phyloP scores from a whole-genome alignment of 2,113 vertebrate species.

The Patagioenas fasciata region DNA sequence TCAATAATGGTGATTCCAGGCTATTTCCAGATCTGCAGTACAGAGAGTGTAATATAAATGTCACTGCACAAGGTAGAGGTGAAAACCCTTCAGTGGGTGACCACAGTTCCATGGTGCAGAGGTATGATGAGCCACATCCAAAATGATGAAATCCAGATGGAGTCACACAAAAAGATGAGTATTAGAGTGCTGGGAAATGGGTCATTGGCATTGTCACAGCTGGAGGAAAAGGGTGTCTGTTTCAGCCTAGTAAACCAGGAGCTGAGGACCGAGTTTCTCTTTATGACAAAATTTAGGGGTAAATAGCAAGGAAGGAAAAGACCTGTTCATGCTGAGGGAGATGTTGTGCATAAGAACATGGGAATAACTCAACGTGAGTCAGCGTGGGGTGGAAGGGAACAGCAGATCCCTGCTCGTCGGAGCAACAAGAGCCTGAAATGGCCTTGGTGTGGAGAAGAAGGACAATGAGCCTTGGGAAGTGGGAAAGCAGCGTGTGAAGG shows the following conservation, averaged over 20 bases:
- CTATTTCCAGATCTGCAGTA: neutral
- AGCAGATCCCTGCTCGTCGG: rapidly evolving
- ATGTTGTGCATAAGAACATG: neutral
- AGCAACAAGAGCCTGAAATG: rapidly evolving
- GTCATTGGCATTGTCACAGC: neutral
- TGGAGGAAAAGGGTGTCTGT: neutral
- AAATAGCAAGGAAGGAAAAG: neutral
- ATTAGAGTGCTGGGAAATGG: neutral
- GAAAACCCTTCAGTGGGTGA: rapidly evolving
- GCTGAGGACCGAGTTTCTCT: rapidly evolving
- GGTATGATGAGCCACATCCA: neutral
- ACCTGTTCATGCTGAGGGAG: neutral
- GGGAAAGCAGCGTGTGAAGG: rapidly evolving
- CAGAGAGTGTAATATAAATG: neutral
- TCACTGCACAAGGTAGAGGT: neutral
- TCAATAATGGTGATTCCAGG: neutral
- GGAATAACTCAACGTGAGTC: neutral
- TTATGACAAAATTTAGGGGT: neutral
- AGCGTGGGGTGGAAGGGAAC: neutral
- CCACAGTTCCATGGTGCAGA: neutral
- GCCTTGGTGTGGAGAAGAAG: neutral
- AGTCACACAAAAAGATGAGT: neutral
- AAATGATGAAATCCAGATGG: neutral
- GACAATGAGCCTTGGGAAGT: neutral
- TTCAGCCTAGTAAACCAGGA: neutral